Evolutionary conservation across 1,140 invertebrate genomes (phyloP), one percentile per base, ranked within the genome.

Genomic region (Eurosta solidaginis): DNA sequence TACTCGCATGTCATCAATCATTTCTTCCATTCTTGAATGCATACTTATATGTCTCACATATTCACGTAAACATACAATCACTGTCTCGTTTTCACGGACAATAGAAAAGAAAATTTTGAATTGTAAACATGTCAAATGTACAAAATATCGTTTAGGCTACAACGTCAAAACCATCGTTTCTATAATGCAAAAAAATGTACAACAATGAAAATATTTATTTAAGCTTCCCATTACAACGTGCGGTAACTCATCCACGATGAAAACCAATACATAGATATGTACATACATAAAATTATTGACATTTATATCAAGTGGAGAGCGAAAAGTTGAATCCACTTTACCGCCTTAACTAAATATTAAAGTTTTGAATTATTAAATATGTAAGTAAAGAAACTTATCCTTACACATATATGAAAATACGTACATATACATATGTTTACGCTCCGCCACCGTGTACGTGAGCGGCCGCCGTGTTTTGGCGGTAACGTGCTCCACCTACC

Each of bases 1-100:
- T 76, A n/a, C n/a, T n/a, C n/a, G n/a, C n/a, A 33, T 79, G 74
- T 73, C 78, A 79, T 79, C 78, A 79, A 79, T 79, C 78, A 79
- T 79, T 77, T 77, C 47, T 52, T 22, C 14, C 33, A 68, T 22
- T n/a, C 36, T 20, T 22, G 33, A 25, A 7, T 33, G 12, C 68
- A n/a, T 29, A 74, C n/a, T n/a, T n/a, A n/a, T n/a, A n/a, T n/a
- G n/a, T n/a, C 36, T 17, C 5, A 25, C 54, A 59, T 14, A 59
- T 9, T 1, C 52, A 33, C 1, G 1, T 9, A 59, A 3, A 33
- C 22, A 27, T 59, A n/a, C 27, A 1, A 36, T n/a, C n/a, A 29
- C 10, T 25, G 50, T 6, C 22, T 12, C 27, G 25, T 1, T 12
- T 54, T 29, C 22, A 29, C 50, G 27, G 1, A 59, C 25, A 52